A percentile compares a stretch with the other conserved stretches of the same genome.
Evolutionary conservation across 1,140 invertebrate genomes (phyloP).

Genomic region (Wasmannia auropunctata): DNA sequence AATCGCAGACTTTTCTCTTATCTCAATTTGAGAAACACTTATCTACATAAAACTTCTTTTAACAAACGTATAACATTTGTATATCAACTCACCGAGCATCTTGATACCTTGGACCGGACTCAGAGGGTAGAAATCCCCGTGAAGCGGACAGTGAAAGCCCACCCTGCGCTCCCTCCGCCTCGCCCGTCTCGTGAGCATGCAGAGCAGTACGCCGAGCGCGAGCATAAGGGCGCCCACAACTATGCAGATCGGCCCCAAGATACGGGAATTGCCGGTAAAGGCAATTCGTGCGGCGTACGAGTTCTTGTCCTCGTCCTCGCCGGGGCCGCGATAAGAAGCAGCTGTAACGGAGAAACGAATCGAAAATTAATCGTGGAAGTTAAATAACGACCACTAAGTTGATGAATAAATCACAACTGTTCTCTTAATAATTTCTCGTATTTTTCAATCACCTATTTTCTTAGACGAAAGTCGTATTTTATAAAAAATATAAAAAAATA

Average conservation of each 20-base stretch:
- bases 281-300: slow-evolving; percentile 89
- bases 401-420: neutral
- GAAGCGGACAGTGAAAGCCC: slow-evolving; percentile 91
- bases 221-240: slow-evolving; percentile 90
- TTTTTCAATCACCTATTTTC: neutral
- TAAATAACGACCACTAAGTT: neutral
- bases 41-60: neutral
- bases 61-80: neutral
- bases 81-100: slow-evolving; percentile 79
- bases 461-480: neutral
- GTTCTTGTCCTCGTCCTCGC: slow-evolving; percentile 89
- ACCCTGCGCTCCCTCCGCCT: slow-evolving; percentile 88
- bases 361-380: neutral
- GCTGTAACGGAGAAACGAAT: slow-evolving; percentile 83
- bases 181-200: slow-evolving; percentile 88
- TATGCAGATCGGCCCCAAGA: slow-evolving; percentile 90
- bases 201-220: slow-evolving; percentile 86
- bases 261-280: slow-evolving; percentile 90
- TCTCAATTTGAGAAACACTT: neutral
- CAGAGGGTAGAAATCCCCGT: slow-evolving; percentile 91
- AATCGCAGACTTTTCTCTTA: neutral
- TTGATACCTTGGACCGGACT: slow-evolving; percentile 86
- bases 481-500: neutral
- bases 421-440: neutral
- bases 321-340: slow-evolving; percentile 90